Conservation (phyloP, 2,113 vertebrate species). For the Sylvietta virens region DNA sequence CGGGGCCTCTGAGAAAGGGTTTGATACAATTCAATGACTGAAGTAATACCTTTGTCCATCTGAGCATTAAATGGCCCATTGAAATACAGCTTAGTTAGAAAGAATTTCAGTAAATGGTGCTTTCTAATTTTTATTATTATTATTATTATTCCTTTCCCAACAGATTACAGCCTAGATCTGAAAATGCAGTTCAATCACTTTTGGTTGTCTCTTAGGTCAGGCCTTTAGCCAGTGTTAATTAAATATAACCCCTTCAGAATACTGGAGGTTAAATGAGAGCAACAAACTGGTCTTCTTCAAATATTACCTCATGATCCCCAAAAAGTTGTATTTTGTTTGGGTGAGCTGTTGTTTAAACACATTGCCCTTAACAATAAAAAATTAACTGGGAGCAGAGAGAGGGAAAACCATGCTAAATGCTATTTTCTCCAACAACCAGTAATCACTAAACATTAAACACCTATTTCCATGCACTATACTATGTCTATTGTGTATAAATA, state of each 20-base stretch:
- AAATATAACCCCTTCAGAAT: conserved; percentile 86
- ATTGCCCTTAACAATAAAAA: conserved; percentile 46
- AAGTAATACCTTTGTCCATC: conserved; percentile 85
- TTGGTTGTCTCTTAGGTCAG: conserved; percentile 81
- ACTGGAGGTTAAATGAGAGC: conserved; percentile 82
- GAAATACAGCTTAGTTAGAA: conserved; percentile 82
- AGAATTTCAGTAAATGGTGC: conserved; percentile 71
- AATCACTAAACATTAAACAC: conserved; percentile 41
- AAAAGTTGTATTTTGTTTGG: conserved; percentile 27
- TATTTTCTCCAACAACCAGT: conserved; percentile 27
- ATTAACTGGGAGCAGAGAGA: background rate
- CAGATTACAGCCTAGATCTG: conserved; percentile 70
- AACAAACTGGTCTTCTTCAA: conserved; percentile 36
- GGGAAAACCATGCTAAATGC: background rate
- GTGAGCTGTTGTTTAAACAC: background rate
- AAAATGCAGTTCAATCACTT: conserved; percentile 80
- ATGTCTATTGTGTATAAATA: conserved; percentile 62
- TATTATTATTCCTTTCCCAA: conserved; percentile 66
- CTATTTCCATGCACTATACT: conserved; percentile 34
- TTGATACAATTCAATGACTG: conserved; percentile 78
- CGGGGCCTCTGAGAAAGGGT: conserved; percentile 73
- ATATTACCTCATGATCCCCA: conserved; percentile 40
- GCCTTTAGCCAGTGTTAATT: conserved; percentile 87
- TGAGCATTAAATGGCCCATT: conserved; percentile 83
- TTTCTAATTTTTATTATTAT: conserved; percentile 64